Evolutionary conservation across 2,797 vertebrate species (phyloP).

Genomic region (Rhinogobio ventralis): DNA sequence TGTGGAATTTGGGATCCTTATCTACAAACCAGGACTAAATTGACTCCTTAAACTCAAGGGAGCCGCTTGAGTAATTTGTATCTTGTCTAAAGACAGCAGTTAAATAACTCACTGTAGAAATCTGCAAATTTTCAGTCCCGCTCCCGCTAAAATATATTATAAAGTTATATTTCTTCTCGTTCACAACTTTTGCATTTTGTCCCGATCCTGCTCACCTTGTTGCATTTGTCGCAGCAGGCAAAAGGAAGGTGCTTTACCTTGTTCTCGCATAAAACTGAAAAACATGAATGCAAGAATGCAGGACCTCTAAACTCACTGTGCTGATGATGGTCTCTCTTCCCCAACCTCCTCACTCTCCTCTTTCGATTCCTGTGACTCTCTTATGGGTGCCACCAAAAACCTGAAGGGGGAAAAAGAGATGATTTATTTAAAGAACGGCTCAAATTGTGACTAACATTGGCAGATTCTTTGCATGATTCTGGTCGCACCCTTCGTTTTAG

Average conservation of each 20-base stretch:
- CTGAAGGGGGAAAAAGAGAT: constrained; percentile 35
- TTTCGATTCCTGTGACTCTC: constrained; percentile 58
- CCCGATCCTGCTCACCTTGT: background rate
- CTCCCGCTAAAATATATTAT: background rate
- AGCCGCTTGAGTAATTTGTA: constrained; percentile 21
- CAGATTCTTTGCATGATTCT: constrained; percentile 6
- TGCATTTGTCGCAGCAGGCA: background rate
- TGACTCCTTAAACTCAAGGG: constrained; percentile 33
- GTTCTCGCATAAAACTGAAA: background rate
- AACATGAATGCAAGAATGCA: background rate
- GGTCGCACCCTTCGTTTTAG: constrained; percentile 37
- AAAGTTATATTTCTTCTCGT: too few species aligned
- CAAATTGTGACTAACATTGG: constrained; percentile 29
- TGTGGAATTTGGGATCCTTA: constrained; percentile 68
- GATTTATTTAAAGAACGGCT: constrained; percentile 18
- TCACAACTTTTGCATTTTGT: background rate
- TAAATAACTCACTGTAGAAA: constrained; percentile 13
- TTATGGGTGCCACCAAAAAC: constrained; percentile 62
- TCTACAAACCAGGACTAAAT: constrained; percentile 63
- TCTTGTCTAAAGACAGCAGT: constrained; percentile 38
- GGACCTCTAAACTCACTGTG: constrained; percentile 59
- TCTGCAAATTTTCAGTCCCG: background rate
- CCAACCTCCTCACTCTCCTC: constrained; percentile 65
- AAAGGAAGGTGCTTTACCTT: background rate
- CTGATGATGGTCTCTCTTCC: constrained; percentile 72